These are phyloP conservation scores for Leucoraja erinaceus DNA, from an alignment of 2,113 vertebrate species.

Conservation along the genomic window DNA sequence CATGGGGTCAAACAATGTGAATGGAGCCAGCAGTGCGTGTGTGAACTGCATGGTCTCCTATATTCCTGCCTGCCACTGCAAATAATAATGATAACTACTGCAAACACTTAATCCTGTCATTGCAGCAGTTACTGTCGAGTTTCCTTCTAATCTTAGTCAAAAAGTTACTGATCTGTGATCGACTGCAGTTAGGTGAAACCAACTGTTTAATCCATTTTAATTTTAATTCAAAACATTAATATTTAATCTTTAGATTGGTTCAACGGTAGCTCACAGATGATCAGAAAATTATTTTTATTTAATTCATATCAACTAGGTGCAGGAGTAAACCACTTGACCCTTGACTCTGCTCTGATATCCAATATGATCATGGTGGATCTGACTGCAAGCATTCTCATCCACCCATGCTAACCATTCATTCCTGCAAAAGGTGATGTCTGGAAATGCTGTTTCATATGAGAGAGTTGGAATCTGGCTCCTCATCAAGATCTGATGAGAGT, in stretches of 20 bases:
- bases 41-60: not conserved
- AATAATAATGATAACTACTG: not conserved
- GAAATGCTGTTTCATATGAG: not conserved
- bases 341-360: no score
- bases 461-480: not conserved
- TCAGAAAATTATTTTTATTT: not conserved
- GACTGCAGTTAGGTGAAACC: not conserved
- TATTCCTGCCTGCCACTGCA: not conserved
- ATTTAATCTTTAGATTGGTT: constrained; percentile 18
- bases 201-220: not conserved
- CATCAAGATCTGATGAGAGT: not conserved
- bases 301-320: no score
- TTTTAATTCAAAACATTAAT: not conserved
- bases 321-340: no score
- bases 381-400: no score
- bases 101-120: constrained; percentile 8
- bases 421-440: not conserved
- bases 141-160: constrained; percentile 19
- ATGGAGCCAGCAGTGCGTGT: no score
- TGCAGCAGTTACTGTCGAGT: not conserved
- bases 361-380: no score
- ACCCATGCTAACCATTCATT: no score
- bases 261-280: not conserved
- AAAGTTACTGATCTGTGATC: constrained; percentile 3
- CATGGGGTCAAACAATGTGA: no score